Percentiles rank a stretch among this genome's conserved stretches.
Evolutionary conservation across 2,888 invertebrate genomes (phyloP).

Genomic region (Eupeodes luniger): DNA sequence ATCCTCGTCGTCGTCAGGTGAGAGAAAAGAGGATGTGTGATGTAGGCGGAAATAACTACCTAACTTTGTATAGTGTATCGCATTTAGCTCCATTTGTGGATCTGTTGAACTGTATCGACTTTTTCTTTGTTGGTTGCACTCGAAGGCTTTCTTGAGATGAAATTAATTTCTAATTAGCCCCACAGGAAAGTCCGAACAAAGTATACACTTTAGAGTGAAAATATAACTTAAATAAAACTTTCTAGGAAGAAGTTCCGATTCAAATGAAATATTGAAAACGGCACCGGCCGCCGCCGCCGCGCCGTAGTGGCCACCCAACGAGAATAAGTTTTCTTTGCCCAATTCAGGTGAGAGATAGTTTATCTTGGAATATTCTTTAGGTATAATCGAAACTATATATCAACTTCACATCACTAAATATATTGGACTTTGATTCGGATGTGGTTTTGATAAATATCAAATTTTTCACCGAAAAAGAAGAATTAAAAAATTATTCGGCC

Average conservation of each 20-base stretch:
- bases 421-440: no score
- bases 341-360: background rate
- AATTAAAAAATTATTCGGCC: no score
- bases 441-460: no score
- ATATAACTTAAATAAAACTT: slow-evolving; percentile 31
- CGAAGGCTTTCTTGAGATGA: slow-evolving; percentile 45
- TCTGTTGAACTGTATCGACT: slow-evolving; percentile 31
- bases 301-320: no score
- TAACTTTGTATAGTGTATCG: background rate
- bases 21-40: background rate
- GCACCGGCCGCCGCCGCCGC: no score
- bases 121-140: slow-evolving; percentile 23
- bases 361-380: no score
- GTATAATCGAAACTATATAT: no score
- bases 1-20: background rate
- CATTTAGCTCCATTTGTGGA: slow-evolving; percentile 10
- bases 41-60: background rate
- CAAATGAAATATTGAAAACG: slow-evolving; percentile 27
- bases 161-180: slow-evolving; percentile 73
- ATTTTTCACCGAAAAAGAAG: no score
- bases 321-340: background rate
- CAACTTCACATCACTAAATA: no score
- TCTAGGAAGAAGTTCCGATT: slow-evolving; percentile 23
- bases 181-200: slow-evolving; percentile 54
- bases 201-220: background rate